Conservation (phyloP, 2,888 invertebrate genomes). For the Leptopterna dolabrata region DNA sequence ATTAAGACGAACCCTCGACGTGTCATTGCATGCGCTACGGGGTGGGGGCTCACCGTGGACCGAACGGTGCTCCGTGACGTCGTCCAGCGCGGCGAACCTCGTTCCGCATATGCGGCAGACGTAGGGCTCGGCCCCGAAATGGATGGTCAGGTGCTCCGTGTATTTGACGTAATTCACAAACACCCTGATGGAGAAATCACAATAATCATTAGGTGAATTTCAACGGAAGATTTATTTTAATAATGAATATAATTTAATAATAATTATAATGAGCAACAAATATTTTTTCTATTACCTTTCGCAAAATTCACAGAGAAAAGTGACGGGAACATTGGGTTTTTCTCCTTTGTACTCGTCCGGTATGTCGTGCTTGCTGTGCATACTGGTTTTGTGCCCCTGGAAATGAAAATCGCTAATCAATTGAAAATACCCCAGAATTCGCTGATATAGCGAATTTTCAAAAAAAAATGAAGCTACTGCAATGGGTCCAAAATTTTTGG, state of each 20-base stretch:
- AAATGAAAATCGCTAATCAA: not conserved
- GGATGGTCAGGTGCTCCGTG: slow-evolving; percentile 62
- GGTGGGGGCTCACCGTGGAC: slow-evolving; percentile 58
- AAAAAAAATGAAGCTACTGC: no score
- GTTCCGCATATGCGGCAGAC: slow-evolving; percentile 60
- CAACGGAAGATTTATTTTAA: no score
- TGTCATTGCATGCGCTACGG: no score
- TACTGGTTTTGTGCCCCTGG: slow-evolving; percentile 29
- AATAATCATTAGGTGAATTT: not conserved
- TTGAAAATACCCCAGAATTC: no score
- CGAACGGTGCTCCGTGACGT: slow-evolving; percentile 57
- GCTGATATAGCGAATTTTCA: no score
- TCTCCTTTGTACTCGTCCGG: slow-evolving; percentile 57
- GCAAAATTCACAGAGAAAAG: slow-evolving; percentile 61
- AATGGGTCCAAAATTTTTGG: no score
- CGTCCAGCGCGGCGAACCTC: slow-evolving; percentile 56
- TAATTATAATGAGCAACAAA: no score
- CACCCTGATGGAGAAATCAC: slow-evolving; percentile 1
- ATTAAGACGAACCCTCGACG: no score
- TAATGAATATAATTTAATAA: no score
- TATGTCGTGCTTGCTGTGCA: slow-evolving; percentile 25
- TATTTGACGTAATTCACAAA: slow-evolving; percentile 61
- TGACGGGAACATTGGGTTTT: slow-evolving; percentile 58
- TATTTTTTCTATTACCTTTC: no score
- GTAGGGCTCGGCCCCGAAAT: slow-evolving; percentile 61